phyloP scores from a whole-genome alignment of 2,113 vertebrate genomes.

The Cyprinodon variegatus region DNA sequence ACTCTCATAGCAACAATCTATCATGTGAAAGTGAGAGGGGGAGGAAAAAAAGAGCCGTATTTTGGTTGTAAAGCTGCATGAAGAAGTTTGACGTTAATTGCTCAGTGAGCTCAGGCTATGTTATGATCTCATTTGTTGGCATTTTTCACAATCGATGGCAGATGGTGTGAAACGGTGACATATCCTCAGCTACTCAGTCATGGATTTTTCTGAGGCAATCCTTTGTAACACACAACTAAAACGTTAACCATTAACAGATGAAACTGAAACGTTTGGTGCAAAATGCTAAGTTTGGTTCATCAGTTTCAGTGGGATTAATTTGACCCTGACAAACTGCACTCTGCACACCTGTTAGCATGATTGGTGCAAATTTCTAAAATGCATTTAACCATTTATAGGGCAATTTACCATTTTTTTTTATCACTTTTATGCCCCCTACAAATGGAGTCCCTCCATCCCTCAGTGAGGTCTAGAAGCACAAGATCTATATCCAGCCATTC shows the following conservation, averaged over 20 bases:
- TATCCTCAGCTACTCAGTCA: constrained; percentile 26
- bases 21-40: constrained; percentile 21
- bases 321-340: neutral
- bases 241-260: constrained; percentile 7
- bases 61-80: constrained; percentile 25
- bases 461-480: too few relatives aligned
- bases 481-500: too few relatives aligned
- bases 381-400: too few relatives aligned
- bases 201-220: constrained; percentile 55
- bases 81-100: constrained; percentile 23
- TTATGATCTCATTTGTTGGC: constrained; percentile 43
- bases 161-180: constrained; percentile 43
- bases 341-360: neutral
- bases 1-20: constrained; percentile 16
- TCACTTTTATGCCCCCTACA: too few relatives aligned
- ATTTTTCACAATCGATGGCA: constrained; percentile 64
- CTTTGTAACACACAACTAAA: constrained; percentile 34
- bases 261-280: neutral
- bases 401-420: too few relatives aligned
- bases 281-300: neutral
- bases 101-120: constrained; percentile 20
- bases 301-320: neutral
- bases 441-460: too few relatives aligned
- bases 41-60: constrained; percentile 9
- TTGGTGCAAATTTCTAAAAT: neutral